Base-by-base conservation (phyloP, 1,140 invertebrate species). In the Coelopa frigida region DNA sequence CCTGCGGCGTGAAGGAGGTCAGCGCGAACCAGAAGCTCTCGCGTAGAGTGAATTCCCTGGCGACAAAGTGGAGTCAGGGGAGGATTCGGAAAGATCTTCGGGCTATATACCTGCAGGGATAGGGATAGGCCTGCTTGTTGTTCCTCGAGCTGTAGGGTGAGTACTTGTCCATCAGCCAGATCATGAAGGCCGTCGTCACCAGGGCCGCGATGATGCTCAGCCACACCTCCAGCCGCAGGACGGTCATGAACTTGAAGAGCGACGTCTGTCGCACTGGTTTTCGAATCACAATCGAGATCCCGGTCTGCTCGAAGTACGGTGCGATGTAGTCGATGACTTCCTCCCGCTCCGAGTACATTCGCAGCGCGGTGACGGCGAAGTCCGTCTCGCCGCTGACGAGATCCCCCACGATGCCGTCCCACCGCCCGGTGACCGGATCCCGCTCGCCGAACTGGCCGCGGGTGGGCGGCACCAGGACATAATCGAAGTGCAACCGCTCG, bases 1-100 rank as follows among this genome's bases (percentile, higher is more conserved):
- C 89, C 72, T 94, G 89, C 1, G 89, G 88, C 1, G 91, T 92
- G 56, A 95, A 89, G 3, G 89, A 91, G 2, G 90, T 94, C 14
- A 94, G 61, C 0, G 89, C 86, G 62, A 94, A 95, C 92, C 92
- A 95, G 57, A 94, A 87, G 55, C 89, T 92, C 70, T 93, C 89
- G 51, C 88, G 87, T 11, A 92, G 70, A 0, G 87, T 90, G 54
- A 92, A 92, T 56, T 88, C 80, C 53, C 87, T 88, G 62, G 14
- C 31, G n/a, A n/a, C n/a, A n/a, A n/a, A n/a, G n/a, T n/a, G n/a
- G n/a, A n/a, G n/a, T 8, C 8, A 42, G 11, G 8, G 17, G 11
- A 32, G 15, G n/a, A 32, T 18, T 6, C 8, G 2, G 8, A 12
- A 21, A 14, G 15, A 45, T 33, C 24, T 35, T 10, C 8, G 18